Evolutionary conservation across 1,140 invertebrate genomes (phyloP), one percentile per base, ranked within the genome.

Genomic region (Heliothis virescens): DNA sequence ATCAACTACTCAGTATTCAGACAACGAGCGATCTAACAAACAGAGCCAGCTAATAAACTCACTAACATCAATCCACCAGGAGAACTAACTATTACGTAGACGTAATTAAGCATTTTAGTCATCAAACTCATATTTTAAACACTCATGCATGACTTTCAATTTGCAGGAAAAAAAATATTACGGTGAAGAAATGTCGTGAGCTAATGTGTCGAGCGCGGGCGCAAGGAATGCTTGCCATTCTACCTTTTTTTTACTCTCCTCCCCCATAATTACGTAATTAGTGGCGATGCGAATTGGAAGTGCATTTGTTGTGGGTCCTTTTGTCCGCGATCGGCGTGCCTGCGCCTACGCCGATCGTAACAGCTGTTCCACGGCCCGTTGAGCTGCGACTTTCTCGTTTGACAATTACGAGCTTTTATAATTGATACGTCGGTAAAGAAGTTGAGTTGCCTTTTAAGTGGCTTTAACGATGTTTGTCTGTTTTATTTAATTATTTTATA

Each of bases 181-280:
- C 79, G 79, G 83, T 84, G 75, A 83, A 87, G 85, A 88, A 90
- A 88, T 88, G 87, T 91, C 87, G 86, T 89, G 85, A 83, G 85
- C 81, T 91, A 91, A 92, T 88, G 91, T 89, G 91, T 91, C 80
- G 88, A 91, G 48, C 72, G 55, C 85, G 65, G 88, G 84, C 85
- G 88, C 85, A 85, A 83, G 84, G 91, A 89, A 91, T 91, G 91
- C 87, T 87, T 85, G 91, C 91, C 90, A 92, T 92, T 92, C 89
- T 86, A 84, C 82, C 88, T 89, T 87, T 89, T 87, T 86, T 89
- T 87, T 89, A 85, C 82, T 79, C 74, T 83, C 69, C 80, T 84
- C 86, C 90, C 89, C 91, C 85, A 89, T 93, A 91, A 93, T 93
- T 93, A 93, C 90, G 91, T 91, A 92, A 93, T 93, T 91, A 93